Conservation (phyloP, 2,888 invertebrate species). For the Coecobrya sp. region DNA sequence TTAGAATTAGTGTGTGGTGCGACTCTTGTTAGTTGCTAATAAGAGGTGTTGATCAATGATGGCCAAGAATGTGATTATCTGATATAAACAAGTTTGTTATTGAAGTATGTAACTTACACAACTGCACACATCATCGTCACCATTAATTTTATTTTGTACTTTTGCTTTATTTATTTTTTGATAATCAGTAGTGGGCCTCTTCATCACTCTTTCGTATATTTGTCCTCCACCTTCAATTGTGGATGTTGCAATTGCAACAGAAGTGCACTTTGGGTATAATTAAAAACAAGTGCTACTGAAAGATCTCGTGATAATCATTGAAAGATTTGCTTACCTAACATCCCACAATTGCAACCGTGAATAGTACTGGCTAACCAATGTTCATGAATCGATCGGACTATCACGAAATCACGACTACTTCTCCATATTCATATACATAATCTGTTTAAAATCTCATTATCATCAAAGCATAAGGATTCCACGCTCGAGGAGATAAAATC, state of each 20-base stretch:
- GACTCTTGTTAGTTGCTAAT: background rate
- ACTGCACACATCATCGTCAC: background rate
- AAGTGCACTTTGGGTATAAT: background rate
- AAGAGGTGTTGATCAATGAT: conserved; percentile 5
- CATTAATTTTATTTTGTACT: background rate
- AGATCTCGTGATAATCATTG: background rate
- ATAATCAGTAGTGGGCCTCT: background rate
- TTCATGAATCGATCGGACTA: no score
- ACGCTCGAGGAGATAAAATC: no score
- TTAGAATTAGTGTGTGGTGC: background rate
- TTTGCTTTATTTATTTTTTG: background rate
- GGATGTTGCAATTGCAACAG: background rate
- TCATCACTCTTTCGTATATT: background rate
- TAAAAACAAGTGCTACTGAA: background rate
- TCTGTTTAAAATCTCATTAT: no score
- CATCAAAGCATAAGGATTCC: no score
- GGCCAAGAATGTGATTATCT: background rate
- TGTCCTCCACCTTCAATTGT: background rate
- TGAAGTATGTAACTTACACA: conserved; percentile 1
- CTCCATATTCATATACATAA: no score
- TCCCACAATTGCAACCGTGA: background rate
- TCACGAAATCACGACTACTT: no score
- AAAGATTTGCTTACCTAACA: background rate
- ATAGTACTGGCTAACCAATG: no score
- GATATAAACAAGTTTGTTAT: background rate